Percentiles rank a stretch among this genome's conserved stretches.
Evolutionary conservation across 2,888 invertebrate genomes (phyloP).

Genomic region (Drymonia ruficornis): DNA sequence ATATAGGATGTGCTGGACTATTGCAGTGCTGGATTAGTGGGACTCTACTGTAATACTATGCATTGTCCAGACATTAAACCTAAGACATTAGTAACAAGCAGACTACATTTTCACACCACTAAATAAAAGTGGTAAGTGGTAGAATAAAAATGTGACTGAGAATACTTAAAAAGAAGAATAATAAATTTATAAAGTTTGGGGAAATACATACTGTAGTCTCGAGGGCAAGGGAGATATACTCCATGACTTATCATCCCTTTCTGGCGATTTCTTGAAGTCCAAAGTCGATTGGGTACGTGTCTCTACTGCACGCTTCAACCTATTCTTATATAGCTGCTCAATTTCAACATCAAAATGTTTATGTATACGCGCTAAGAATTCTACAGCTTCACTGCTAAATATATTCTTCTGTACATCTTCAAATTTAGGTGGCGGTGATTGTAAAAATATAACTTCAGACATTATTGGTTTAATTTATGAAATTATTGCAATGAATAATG

Average conservation of each 20-base stretch:
- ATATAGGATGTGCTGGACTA: too few relatives aligned
- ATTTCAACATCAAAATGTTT: conserved; percentile 77
- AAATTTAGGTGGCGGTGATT: conserved; percentile 80
- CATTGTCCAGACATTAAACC: too few relatives aligned
- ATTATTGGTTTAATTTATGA: conserved; percentile 29
- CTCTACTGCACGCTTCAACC: conserved; percentile 63
- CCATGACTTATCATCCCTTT: conserved; percentile 81
- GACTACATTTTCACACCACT: too few relatives aligned
- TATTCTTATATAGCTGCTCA: conserved; percentile 71
- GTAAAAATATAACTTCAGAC: conserved; percentile 67
- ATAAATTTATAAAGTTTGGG: background rate
- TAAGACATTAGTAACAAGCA: too few relatives aligned
- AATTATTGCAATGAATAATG: background rate
- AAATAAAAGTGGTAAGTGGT: too few relatives aligned
- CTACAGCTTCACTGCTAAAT: conserved; percentile 82
- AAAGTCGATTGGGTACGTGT: conserved; percentile 53
- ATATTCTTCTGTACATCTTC: conserved; percentile 81
- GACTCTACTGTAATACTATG: too few relatives aligned
- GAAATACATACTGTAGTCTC: conserved; percentile 73
- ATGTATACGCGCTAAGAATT: conserved; percentile 83
- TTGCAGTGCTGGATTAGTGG: too few relatives aligned
- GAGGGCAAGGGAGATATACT: conserved; percentile 83
- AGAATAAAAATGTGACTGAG: too few relatives aligned
- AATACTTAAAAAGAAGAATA: background rate
- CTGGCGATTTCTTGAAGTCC: conserved; percentile 71